A percentile compares a stretch with the other conserved stretches of the same genome.
Evolutionary conservation across 2,113 vertebrate species (phyloP).

Genomic region (Echinops telfairi): DNA sequence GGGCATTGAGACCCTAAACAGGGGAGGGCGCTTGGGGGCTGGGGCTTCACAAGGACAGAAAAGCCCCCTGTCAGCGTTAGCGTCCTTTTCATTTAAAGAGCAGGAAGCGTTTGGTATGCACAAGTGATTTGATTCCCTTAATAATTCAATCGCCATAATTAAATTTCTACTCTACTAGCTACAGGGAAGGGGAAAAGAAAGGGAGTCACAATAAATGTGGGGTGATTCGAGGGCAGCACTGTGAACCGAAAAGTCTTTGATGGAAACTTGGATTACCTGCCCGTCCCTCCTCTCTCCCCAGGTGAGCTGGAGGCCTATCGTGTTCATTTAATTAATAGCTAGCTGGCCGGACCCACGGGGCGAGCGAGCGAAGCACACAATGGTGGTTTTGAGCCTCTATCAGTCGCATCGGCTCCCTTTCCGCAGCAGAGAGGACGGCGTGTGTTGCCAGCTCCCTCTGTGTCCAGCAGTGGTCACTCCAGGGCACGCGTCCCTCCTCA

Average conservation of each 20-base stretch:
- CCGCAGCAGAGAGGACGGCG: accelerated
- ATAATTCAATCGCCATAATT: constrained; percentile 54
- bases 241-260: background rate
- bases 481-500: background rate
- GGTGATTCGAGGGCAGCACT: background rate
- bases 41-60: background rate
- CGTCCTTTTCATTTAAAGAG: background rate
- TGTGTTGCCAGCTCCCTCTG: background rate
- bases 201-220: background rate
- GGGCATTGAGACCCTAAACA: background rate
- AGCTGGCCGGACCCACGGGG: constrained; percentile 54
- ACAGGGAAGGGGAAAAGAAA: background rate
- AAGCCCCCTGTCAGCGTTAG: accelerated
- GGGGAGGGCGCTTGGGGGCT: background rate
- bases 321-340: constrained; percentile 77
- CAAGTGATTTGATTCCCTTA: constrained; percentile 40
- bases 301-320: constrained; percentile 48
- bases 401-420: background rate
- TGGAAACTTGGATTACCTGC: background rate
- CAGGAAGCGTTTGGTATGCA: background rate
- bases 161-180: constrained; percentile 62
- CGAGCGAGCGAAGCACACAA: constrained; percentile 52
- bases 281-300: background rate
- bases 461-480: background rate
- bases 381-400: constrained; percentile 28